Conservation (phyloP, 1,140 invertebrate species). For the Pseudomyrmex sp. region DNA sequence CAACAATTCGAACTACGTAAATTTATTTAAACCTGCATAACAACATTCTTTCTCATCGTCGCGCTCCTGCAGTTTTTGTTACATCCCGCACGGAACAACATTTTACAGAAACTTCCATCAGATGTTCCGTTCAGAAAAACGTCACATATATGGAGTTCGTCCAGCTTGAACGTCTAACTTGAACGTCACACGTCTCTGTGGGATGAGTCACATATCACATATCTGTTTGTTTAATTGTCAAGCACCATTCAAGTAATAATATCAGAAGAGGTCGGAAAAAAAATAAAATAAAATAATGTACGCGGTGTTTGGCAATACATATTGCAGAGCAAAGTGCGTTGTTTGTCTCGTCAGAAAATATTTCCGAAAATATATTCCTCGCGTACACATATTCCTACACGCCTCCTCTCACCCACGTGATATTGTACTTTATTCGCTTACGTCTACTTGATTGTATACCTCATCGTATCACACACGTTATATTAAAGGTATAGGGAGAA, state of each 20-base stretch:
- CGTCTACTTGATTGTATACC: constrained; percentile 1
- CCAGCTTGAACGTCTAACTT: too few species aligned
- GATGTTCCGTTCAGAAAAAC: too few species aligned
- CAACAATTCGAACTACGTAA: constrained; percentile 51
- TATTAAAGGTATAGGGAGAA: not conserved
- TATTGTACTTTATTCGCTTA: constrained; percentile 52
- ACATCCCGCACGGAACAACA: too few species aligned
- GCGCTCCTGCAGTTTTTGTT: not conserved
- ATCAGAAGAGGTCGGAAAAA: not conserved
- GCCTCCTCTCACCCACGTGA: too few species aligned
- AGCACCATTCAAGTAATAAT: not conserved
- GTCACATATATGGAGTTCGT: too few species aligned
- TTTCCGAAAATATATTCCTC: constrained; percentile 44
- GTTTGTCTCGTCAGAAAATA: constrained; percentile 17
- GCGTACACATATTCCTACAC: not conserved
- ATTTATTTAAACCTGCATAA: not conserved
- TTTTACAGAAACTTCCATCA: too few species aligned
- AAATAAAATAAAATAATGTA: constrained; percentile 3
- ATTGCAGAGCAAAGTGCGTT: not conserved
- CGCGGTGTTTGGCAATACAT: not conserved
- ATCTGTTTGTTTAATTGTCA: constrained; percentile 13
- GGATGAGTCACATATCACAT: not conserved
- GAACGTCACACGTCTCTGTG: not conserved
- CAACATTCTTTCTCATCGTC: constrained; percentile 13
- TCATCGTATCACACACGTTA: constrained; percentile 36